Conservation (phyloP, 1,140 invertebrate species). For the Vanessa tameamea region DNA sequence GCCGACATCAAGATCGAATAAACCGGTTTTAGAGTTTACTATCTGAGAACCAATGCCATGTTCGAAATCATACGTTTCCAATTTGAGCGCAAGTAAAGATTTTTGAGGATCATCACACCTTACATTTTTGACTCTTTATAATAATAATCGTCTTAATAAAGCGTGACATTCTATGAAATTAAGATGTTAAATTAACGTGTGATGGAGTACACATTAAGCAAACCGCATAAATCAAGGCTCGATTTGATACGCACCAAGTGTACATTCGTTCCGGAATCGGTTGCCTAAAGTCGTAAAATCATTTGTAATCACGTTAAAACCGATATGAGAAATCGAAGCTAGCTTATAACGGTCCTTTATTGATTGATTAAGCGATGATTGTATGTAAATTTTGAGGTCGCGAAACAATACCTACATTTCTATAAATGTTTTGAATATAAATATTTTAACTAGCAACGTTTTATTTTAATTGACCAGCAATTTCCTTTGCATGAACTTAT, state of each 20-base stretch:
- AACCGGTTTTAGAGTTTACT: conserved; percentile 9
- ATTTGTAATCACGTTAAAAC: conserved; percentile 27
- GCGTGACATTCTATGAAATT: neutral
- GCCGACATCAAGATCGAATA: conserved; percentile 7
- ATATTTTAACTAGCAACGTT: neutral
- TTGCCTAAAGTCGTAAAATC: conserved; percentile 36
- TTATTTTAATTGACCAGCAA: no score
- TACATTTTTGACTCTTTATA: neutral
- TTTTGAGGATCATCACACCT: neutral
- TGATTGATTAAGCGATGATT: conserved; percentile 37
- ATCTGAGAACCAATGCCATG: neutral
- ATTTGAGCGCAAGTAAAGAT: neutral
- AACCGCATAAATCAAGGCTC: conserved; percentile 27
- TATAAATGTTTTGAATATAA: neutral
- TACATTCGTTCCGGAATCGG: conserved; percentile 40
- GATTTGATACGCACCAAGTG: conserved; percentile 36
- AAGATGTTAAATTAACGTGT: conserved; percentile 5
- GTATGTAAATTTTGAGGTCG: conserved; percentile 38
- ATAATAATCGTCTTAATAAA: neutral
- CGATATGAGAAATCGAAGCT: conserved; percentile 36
- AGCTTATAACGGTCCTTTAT: conserved; percentile 38
- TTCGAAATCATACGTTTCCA: neutral
- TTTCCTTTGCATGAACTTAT: no score
- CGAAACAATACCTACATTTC: conserved; percentile 18
- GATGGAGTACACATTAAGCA: conserved; percentile 10